Conservation (phyloP, 1,140 invertebrate species). For the Pseudomyrmex gracilis region DNA sequence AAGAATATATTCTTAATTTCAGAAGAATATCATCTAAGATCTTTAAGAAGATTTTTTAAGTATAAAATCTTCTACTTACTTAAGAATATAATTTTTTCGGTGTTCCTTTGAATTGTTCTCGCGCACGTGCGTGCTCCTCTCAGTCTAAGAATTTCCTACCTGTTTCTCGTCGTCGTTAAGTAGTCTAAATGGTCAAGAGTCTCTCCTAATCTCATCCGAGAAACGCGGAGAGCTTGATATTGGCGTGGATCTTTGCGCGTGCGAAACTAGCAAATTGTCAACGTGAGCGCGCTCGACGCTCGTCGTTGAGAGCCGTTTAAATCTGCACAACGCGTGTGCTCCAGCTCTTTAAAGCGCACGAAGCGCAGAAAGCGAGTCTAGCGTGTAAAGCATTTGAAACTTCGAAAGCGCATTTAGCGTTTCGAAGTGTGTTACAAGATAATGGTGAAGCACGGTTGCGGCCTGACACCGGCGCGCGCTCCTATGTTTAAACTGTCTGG, state of each 20-base stretch:
- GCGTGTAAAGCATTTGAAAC: constrained; percentile 55
- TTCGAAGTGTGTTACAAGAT: constrained; percentile 55
- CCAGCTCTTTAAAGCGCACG: constrained; percentile 20
- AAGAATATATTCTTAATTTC: too few species aligned
- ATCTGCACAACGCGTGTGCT: constrained; percentile 28
- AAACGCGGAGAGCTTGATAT: not conserved
- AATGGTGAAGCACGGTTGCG: constrained; percentile 56
- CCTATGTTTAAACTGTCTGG: constrained; percentile 58
- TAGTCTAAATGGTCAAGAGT: not conserved
- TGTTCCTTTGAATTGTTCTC: too few species aligned
- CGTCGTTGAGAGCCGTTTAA: constrained; percentile 44
- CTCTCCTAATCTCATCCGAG: not conserved
- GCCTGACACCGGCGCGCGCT: constrained; percentile 48
- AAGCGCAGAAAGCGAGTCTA: constrained; percentile 23
- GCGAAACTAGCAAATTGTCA: constrained; percentile 49
- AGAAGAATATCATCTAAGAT: too few species aligned
- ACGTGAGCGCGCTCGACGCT: not conserved
- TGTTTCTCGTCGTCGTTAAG: not conserved
- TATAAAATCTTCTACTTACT: too few species aligned
- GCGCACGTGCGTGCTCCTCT: too few species aligned
- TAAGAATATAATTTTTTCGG: too few species aligned
- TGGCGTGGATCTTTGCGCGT: not conserved
- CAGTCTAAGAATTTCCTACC: too few species aligned
- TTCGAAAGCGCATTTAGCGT: constrained; percentile 60
- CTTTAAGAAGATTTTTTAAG: too few species aligned